A percentile compares a stretch with the other conserved stretches of the same genome.
These are phyloP conservation scores for Poicephalus gulielmi DNA, from an alignment of 2,113 vertebrate genomes.

Conservation along the genomic window DNA sequence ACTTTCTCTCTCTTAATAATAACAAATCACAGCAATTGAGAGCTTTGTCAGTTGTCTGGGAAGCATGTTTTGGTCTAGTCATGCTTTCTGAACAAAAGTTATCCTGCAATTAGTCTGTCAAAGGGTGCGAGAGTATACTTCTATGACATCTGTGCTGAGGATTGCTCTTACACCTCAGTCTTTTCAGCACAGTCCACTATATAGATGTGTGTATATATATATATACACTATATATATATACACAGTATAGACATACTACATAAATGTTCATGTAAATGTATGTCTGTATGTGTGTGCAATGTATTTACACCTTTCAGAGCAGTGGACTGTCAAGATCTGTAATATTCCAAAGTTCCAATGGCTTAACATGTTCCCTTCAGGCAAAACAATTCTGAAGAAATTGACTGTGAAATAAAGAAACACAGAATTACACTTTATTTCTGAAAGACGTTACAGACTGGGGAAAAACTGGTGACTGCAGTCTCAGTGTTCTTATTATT, in stretches of 20 bases:
- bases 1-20: neutral
- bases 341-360: neutral
- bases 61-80: neutral
- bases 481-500: neutral
- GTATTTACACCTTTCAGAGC: neutral
- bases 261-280: neutral
- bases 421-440: constrained; percentile 11
- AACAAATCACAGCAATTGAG: neutral
- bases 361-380: constrained; percentile 17
- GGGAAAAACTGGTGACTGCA: neutral
- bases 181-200: neutral
- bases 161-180: neutral
- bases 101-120: neutral
- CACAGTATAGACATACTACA: too few species aligned
- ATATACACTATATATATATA: too few species aligned
- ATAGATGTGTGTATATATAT: neutral
- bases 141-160: neutral
- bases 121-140: neutral
- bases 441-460: neutral
- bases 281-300: neutral
- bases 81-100: neutral
- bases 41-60: neutral
- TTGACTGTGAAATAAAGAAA: constrained; percentile 57
- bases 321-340: neutral
- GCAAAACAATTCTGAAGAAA: constrained; percentile 25